These are phyloP conservation scores for Ciconia maguari DNA, from an alignment of 2,113 vertebrate species.

Conservation along the genomic window DNA sequence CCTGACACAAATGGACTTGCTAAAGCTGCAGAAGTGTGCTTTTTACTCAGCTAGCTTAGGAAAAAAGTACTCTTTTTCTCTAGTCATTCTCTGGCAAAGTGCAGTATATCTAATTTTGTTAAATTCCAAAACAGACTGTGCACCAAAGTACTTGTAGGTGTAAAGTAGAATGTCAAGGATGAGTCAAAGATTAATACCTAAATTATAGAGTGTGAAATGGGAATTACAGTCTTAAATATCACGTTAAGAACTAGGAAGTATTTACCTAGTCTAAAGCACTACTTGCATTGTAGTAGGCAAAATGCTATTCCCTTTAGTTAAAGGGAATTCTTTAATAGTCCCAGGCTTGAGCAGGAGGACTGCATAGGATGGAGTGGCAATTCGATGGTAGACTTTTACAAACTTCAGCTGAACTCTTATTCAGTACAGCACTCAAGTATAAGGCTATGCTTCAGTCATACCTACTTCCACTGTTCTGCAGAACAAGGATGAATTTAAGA, in stretches of 20 bases:
- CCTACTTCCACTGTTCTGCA: not conserved
- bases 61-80: constrained; percentile 21
- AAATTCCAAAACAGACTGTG: constrained; percentile 68
- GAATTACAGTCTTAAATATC: constrained; percentile 66
- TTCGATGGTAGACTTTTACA: not conserved
- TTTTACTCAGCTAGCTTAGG: not conserved
- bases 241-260: constrained; percentile 59
- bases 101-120: constrained; percentile 62
- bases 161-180: constrained; percentile 75
- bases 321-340: not conserved
- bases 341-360: not conserved
- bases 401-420: not conserved
- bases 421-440: not conserved
- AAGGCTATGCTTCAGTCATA: not conserved
- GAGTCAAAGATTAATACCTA: constrained; percentile 80
- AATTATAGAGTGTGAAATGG: constrained; percentile 68
- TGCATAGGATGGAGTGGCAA: not conserved
- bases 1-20: not conserved
- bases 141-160: constrained; percentile 74
- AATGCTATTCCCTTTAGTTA: not conserved
- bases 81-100: constrained; percentile 48
- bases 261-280: constrained; percentile 52
- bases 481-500: not conserved
- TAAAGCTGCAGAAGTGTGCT: not conserved
- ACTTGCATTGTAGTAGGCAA: not conserved